Base-by-base conservation (phyloP, 1,140 invertebrate genomes). In the Heliconius hewitsoni region DNA sequence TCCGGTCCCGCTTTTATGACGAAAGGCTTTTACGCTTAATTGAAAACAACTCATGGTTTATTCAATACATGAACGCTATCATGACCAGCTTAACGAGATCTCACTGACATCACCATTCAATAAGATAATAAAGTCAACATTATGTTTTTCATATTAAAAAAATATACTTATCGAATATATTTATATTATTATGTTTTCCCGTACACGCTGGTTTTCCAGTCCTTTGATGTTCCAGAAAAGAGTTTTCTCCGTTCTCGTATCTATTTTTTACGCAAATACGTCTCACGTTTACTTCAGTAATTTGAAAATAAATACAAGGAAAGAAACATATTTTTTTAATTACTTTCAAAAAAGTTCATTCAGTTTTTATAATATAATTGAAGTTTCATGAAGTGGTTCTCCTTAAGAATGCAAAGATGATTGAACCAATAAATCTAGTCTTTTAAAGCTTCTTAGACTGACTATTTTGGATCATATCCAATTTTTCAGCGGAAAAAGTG, bases 31-130 rank as follows among this genome's bases (percentile, higher is more conserved):
- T 90, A 92, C 90, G 90, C 88, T 87, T 91, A 93, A 92, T 92
- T 91, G 90, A 91, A 93, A 93, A 93, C 91, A 93, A 90, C 89
- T 93, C 91, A 93, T 93, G 90, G 90, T 92, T 93, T 92, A 93
- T 93, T 93, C 91, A 93, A 87, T 81, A 81, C 88, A 86, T 82
- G 84, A 80, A 78, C 84, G 75, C 77, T 82, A 85, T 87, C 82
- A 75, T 37, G 71, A 60, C 91, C 90, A 93, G 83, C 82, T 76
- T 87, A 87, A 83, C 77, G 18, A 83, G 86, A 87, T 71, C 87
- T 74, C 76, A 85, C 83, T 81, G 84, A 85, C 60, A 66, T 66
- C 60, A 27, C 23, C 60, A 27, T 66, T 30, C 11, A 66, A 66
- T 30, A 30, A 30, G 9, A 66, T 66, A 60, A 60, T 60, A 66